Percentiles rank a stretch among this genome's conserved stretches.
phyloP scores from a whole-genome alignment of 2,113 vertebrate species.

The Plectropomus leopardus region DNA sequence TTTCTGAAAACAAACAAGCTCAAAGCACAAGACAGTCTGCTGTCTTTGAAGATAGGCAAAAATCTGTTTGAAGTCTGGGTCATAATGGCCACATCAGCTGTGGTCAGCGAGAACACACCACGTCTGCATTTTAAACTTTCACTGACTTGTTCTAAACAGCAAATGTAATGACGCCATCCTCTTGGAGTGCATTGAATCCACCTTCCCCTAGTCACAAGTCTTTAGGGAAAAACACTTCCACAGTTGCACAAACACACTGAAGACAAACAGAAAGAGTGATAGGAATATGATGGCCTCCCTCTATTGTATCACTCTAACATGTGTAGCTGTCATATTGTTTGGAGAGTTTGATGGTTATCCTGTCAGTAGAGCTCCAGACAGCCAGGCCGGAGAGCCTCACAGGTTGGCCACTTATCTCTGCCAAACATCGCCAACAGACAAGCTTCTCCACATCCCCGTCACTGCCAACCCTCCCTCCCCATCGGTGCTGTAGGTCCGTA shows the following conservation, averaged over 20 bases:
- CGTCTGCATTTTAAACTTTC: neutral
- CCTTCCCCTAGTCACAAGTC: neutral
- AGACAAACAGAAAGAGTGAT: neutral
- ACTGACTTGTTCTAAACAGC: constrained; percentile 15
- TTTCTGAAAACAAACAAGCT: constrained; percentile 71
- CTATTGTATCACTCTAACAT: neutral
- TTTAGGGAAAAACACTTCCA: constrained; percentile 13
- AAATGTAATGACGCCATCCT: neutral
- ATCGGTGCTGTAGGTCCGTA: constrained; percentile 4
- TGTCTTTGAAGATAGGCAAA: constrained; percentile 61
- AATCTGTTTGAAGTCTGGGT: constrained; percentile 64
- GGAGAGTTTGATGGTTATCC: neutral
- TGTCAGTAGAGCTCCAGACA: constrained; percentile 11
- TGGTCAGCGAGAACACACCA: constrained; percentile 18
- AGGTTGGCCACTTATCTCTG: neutral
- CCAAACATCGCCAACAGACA: neutral
- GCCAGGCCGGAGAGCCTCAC: neutral
- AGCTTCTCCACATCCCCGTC: neutral
- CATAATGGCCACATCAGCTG: constrained; percentile 28
- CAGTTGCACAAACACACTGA: neutral
- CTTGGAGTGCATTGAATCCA: neutral
- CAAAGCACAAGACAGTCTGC: constrained; percentile 39
- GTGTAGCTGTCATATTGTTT: constrained; percentile 13
- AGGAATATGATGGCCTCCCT: neutral
- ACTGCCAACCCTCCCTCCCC: constrained; percentile 22